Percentiles rank a stretch among this genome's conserved stretches.
Conservation (phyloP, 1,140 invertebrate genomes). For the Drosophila melanica region DNA sequence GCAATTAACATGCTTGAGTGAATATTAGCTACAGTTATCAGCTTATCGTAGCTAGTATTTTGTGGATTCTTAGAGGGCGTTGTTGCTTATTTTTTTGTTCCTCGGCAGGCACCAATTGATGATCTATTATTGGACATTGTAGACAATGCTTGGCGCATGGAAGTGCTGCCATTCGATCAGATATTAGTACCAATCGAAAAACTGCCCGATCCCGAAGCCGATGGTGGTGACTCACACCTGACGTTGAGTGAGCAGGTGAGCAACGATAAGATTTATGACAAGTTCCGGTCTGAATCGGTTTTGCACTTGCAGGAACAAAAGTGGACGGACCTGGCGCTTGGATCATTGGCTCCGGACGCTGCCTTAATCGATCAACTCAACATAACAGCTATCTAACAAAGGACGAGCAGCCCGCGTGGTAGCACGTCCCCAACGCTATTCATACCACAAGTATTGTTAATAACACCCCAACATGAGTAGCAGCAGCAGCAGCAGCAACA, state of each 20-base stretch:
- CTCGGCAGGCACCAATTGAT: slow-evolving; percentile 85
- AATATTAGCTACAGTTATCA: slow-evolving; percentile 13
- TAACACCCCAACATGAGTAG: slow-evolving; percentile 41
- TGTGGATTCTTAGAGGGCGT: slow-evolving; percentile 32
- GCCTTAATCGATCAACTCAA: slow-evolving; percentile 80
- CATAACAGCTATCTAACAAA: slow-evolving; percentile 78
- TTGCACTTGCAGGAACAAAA: slow-evolving; percentile 87
- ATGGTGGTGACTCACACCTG: slow-evolving; percentile 95
- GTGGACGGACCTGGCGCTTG: slow-evolving; percentile 92
- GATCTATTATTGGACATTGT: slow-evolving; percentile 94
- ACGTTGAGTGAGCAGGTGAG: slow-evolving; percentile 93
- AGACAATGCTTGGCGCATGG: slow-evolving; percentile 94
- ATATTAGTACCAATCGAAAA: slow-evolving; percentile 94
- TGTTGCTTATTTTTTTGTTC: slow-evolving; percentile 16
- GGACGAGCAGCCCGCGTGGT: slow-evolving; percentile 44
- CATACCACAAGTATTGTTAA: slow-evolving; percentile 36
- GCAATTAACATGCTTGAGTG: slow-evolving; percentile 51
- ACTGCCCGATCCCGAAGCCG: slow-evolving; percentile 96
- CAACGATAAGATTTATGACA: slow-evolving; percentile 15
- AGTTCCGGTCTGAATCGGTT: slow-evolving; percentile 4
- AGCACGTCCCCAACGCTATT: slow-evolving; percentile 56
- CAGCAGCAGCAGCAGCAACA: slow-evolving; percentile 85
- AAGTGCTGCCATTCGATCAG: slow-evolving; percentile 94
- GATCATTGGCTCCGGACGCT: slow-evolving; percentile 84
- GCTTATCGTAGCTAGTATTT: slow-evolving; percentile 31